Percentiles rank a stretch among this genome's conserved stretches.
Conservation (phyloP, 2,797 vertebrate species). For the Acanthurus leucopareius region DNA sequence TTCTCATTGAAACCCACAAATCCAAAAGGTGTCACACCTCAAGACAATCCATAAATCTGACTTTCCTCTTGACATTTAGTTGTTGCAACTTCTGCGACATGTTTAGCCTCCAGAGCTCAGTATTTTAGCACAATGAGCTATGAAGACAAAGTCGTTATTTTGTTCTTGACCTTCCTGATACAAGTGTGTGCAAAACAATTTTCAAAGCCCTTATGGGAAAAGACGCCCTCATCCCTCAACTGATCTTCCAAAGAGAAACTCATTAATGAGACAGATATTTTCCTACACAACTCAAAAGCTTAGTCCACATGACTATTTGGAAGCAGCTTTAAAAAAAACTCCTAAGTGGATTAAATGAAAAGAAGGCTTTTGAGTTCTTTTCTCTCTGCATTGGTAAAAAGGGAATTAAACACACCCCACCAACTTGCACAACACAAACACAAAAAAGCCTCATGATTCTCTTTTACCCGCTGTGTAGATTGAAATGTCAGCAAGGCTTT, state of each 20-base stretch:
- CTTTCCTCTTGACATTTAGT: too few relatives aligned
- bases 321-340: conserved; percentile 72
- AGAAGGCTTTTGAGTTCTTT: conserved; percentile 58
- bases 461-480: conserved; percentile 50
- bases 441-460: conserved; percentile 36
- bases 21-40: too few relatives aligned
- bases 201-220: conserved; percentile 3
- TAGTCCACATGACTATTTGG: conserved; percentile 56
- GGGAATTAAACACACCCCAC: conserved; percentile 61
- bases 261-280: conserved; percentile 61
- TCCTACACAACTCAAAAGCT: conserved; percentile 53
- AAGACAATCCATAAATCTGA: too few relatives aligned
- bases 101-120: too few relatives aligned
- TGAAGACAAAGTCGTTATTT: conserved; percentile 10
- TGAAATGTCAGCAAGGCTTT: conserved; percentile 74
- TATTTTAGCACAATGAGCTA: too few relatives aligned
- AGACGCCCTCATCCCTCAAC: conserved; percentile 30
- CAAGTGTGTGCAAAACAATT: conserved; percentile 35
- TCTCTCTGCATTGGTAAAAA: conserved; percentile 51
- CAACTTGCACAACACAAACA: conserved; percentile 38
- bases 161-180: conserved; percentile 35
- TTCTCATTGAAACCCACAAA: too few relatives aligned
- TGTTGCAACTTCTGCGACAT: too few relatives aligned
- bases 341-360: conserved; percentile 77
- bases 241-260: conserved; percentile 55